phyloP scores from a whole-genome alignment of 1,140 invertebrate genomes.

The Lasioglossum albipes region DNA sequence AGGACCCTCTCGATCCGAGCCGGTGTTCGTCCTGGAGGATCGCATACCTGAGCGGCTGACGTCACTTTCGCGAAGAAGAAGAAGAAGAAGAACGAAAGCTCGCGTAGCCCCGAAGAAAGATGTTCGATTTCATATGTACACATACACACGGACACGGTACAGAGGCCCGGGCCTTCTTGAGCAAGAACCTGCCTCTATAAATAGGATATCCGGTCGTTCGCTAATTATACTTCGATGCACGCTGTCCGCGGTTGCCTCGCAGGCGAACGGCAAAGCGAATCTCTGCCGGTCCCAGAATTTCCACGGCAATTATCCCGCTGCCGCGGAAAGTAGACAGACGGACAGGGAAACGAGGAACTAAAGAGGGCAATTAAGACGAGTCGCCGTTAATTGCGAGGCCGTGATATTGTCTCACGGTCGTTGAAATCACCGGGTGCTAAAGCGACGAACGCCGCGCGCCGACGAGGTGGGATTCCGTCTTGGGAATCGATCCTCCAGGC shows the following conservation, averaged over 20 bases:
- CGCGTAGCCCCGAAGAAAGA: background rate
- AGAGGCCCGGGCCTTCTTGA: conserved; percentile 59
- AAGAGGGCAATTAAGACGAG: background rate
- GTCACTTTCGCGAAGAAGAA: conserved; percentile 44
- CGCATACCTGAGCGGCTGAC: conserved; percentile 60
- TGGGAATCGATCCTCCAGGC: conserved; percentile 22
- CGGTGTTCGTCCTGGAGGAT: conserved; percentile 29
- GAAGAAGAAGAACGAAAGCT: background rate
- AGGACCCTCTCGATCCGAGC: conserved; percentile 30
- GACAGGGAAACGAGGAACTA: background rate
- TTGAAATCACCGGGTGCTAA: conserved; percentile 5
- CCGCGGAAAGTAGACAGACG: background rate
- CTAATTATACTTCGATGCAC: conserved; percentile 77
- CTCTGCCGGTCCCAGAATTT: conserved; percentile 27
- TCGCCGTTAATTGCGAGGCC: conserved; percentile 16
- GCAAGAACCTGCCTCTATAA: conserved; percentile 78
- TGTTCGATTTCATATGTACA: conserved; percentile 49
- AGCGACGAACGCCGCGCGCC: background rate
- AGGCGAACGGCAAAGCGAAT: conserved; percentile 42
- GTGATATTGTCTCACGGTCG: conserved; percentile 31
- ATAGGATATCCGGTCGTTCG: conserved; percentile 73
- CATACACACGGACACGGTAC: conserved; percentile 35
- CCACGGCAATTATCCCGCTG: conserved; percentile 32
- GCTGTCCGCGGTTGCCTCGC: conserved; percentile 12
- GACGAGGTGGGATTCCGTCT: background rate